Base-by-base conservation (phyloP, 2,113 vertebrate genomes). In the Turdus rufiventris region DNA sequence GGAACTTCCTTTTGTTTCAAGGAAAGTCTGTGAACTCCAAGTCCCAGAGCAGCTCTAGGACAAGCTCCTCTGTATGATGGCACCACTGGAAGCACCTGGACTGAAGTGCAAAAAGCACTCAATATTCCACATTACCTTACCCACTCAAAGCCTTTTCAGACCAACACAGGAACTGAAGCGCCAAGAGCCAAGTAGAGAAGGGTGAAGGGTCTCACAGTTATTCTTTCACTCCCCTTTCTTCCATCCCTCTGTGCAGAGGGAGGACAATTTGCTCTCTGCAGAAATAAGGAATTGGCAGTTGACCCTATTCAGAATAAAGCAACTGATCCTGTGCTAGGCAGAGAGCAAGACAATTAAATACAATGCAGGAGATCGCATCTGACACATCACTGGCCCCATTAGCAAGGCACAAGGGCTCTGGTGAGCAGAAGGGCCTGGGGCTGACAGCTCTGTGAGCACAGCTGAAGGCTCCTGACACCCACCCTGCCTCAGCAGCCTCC, bases 391-490 rank as follows among this genome's bases (percentile, higher is more conserved):
- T 42, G 67, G 36, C 70, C 60, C 68, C 7, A 0, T n/a, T 7
- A 84, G 72, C 80, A 72, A 58, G 82, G 75, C 38, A 45, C 29
- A 2, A 61, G 54, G 42, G 83, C 66, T 68, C 38, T 26, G 28
- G 15, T 0, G 6, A 67, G 65, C 4, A 13, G 31, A 50, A 78
- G 40, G 31, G 40, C 66, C 73, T 0, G 0, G 33, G n/a, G 43
- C 40, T 33, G 50, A 65, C 29, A 60, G 50, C 40, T 38, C n/a
- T 0, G 0, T 3, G 24, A 6, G 42, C 8, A 8, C 24, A 31
- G 47, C 31, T 2, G 1, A 60, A 38, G 43, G 57, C 40, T 88
- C 47, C 78, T 47, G 38, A 57, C 2, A 2, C 10, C 71, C 62
- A 19, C 18, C 0, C 33, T 12, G 33, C 29, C 53, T 34, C 38